Evolutionary conservation across 23 tunicate species (phyloP).

Genomic region (Styela clava): DNA sequence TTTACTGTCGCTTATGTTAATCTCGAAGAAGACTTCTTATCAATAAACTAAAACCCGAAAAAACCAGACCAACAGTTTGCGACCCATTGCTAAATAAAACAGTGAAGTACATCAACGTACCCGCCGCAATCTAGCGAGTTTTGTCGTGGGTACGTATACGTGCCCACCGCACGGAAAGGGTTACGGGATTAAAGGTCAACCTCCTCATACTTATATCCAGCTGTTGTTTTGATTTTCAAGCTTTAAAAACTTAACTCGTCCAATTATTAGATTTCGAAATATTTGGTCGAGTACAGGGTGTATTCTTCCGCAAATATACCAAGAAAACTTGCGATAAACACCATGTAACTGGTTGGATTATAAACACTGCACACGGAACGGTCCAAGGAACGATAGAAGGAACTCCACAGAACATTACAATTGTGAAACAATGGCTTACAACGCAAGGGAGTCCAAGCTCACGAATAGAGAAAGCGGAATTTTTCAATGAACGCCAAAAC

Average conservation of each 20-base stretch:
- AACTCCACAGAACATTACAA: neutral
- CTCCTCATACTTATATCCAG: too few relatives aligned
- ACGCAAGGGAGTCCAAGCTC: slow-evolving; percentile 76
- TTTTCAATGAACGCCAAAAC: slow-evolving; percentile 37
- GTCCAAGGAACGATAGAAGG: slow-evolving; percentile 91
- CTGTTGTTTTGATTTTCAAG: too few relatives aligned
- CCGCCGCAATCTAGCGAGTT: too few relatives aligned
- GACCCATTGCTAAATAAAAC: too few relatives aligned
- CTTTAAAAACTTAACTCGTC: neutral
- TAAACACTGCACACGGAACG: slow-evolving; percentile 70
- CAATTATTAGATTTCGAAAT: slow-evolving; percentile 68
- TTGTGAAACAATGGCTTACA: slow-evolving; percentile 61
- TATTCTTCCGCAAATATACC: slow-evolving; percentile 86
- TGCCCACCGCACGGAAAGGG: too few relatives aligned
- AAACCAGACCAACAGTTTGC: too few relatives aligned
- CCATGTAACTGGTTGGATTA: slow-evolving; percentile 80
- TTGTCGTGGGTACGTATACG: too few relatives aligned
- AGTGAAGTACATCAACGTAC: too few relatives aligned
- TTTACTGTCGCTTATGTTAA: too few relatives aligned
- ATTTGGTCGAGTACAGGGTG: slow-evolving; percentile 86
- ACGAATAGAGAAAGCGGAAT: slow-evolving; percentile 45
- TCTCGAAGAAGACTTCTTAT: too few relatives aligned
- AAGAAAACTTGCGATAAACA: slow-evolving; percentile 70
- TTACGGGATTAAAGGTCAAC: too few relatives aligned
- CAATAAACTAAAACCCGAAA: too few relatives aligned